These are phyloP conservation scores for Zelleria hepariella DNA, from an alignment of 2,888 invertebrate genomes.

Conservation along the genomic window DNA sequence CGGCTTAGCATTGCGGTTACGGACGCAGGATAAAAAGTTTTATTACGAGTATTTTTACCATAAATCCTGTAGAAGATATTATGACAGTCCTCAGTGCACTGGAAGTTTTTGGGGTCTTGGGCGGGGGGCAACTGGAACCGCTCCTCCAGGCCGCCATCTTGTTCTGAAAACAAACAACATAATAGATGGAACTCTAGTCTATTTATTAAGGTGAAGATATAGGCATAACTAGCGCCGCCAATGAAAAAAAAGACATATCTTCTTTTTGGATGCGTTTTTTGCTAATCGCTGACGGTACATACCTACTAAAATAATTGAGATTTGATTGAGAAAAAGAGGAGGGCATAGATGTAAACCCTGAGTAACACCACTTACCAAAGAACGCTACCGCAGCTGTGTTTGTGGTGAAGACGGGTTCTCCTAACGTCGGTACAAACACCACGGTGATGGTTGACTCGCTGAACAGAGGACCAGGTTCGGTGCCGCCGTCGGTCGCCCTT, in stretches of 20 bases:
- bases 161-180: slow-evolving; percentile 32
- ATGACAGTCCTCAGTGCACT: slow-evolving; percentile 43
- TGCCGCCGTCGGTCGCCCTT: slow-evolving; percentile 62
- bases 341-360: no score
- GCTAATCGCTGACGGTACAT: no score
- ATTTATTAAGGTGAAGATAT: no score
- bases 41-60: slow-evolving; percentile 30
- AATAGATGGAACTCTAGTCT: no score
- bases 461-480: slow-evolving; percentile 33
- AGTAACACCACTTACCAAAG: slow-evolving; percentile 33
- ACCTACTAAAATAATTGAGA: no score
- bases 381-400: slow-evolving; percentile 34
- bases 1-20: background rate
- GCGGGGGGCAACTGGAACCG: slow-evolving; percentile 40
- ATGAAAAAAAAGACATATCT: no score
- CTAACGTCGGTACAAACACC: slow-evolving; percentile 58
- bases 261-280: no score
- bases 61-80: slow-evolving; percentile 58
- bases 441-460: slow-evolving; percentile 36
- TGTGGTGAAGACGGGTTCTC: slow-evolving; percentile 48
- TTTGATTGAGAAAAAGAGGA: no score
- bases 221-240: no score
- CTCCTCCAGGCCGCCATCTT: slow-evolving; percentile 43
- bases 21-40: background rate
- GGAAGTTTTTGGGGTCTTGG: slow-evolving; percentile 58